A percentile compares a stretch with the other conserved stretches of the same genome.
Evolutionary conservation across 2,113 vertebrate genomes (phyloP).

Genomic region (Triplophysa dalaica): DNA sequence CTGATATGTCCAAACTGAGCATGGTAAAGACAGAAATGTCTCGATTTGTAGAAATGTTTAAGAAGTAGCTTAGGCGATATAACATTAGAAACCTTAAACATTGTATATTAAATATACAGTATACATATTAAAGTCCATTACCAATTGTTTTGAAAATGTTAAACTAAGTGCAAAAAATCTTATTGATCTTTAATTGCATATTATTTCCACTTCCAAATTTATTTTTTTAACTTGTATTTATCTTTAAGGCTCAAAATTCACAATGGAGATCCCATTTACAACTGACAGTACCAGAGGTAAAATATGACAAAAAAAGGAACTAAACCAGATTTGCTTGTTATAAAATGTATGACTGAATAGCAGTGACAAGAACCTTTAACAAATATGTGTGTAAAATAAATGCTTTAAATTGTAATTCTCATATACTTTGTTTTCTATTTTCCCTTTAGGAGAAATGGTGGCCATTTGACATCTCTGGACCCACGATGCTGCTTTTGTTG

Average conservation of each 20-base stretch:
- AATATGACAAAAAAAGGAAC: neutral
- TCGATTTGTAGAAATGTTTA: neutral
- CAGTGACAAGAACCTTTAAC: neutral
- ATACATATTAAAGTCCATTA: no score
- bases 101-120: no score
- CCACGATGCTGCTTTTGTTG: conserved; percentile 82
- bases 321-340: neutral
- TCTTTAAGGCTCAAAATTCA: conserved; percentile 59
- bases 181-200: no score
- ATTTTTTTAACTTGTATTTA: neutral
- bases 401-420: neutral
- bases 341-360: neutral
- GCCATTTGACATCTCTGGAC: conserved; percentile 66
- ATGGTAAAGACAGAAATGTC: neutral
- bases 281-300: conserved; percentile 62
- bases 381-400: neutral
- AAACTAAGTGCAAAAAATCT: no score
- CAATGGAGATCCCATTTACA: conserved; percentile 60
- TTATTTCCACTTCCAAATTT: neutral
- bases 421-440: neutral
- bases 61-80: neutral
- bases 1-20: neutral
- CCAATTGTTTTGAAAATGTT: no score
- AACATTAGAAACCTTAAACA: no score
- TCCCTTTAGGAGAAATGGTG: conserved; percentile 66